Conservation (phyloP, 1,140 invertebrate species). For the Drosophila parabipectinata region DNA sequence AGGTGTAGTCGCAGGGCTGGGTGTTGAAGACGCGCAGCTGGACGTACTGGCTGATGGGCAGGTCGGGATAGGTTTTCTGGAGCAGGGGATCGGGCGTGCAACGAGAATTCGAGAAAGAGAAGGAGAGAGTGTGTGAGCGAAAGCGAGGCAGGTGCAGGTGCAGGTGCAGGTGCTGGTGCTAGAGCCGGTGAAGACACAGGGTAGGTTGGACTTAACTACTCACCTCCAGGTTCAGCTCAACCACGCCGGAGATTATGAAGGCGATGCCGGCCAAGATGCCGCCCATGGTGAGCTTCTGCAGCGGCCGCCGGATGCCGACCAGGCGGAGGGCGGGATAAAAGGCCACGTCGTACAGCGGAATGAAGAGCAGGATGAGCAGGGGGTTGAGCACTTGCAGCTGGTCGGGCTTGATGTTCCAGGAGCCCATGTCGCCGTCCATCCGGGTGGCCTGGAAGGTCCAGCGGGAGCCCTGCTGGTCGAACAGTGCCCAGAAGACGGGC, state of each 20-base stretch:
- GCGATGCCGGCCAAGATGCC: slow-evolving; percentile 92
- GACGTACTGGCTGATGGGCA: slow-evolving; percentile 86
- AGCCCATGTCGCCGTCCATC: slow-evolving; percentile 93
- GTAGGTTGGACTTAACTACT: slow-evolving; percentile 25
- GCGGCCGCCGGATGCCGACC: slow-evolving; percentile 84
- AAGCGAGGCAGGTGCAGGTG: slow-evolving; percentile 9
- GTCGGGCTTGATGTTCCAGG: slow-evolving; percentile 89
- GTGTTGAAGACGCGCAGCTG: slow-evolving; percentile 91
- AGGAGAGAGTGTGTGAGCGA: slow-evolving; percentile 5
- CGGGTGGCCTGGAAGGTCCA: slow-evolving; percentile 97
- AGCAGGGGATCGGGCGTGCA: slow-evolving; percentile 41
- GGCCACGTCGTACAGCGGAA: slow-evolving; percentile 91
- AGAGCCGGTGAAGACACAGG: neutral
- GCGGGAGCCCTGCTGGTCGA: slow-evolving; percentile 93
- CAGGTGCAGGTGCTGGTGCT: slow-evolving; percentile 16
- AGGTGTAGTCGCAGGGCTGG: slow-evolving; percentile 83
- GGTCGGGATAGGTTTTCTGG: slow-evolving; percentile 87
- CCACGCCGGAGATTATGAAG: slow-evolving; percentile 94
- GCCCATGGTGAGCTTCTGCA: slow-evolving; percentile 88
- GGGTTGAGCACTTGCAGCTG: slow-evolving; percentile 93
- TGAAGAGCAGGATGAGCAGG: slow-evolving; percentile 90
- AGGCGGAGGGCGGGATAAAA: slow-evolving; percentile 88
- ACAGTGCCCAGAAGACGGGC: slow-evolving; percentile 93
- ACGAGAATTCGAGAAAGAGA: slow-evolving; percentile 44
- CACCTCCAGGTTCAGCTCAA: slow-evolving; percentile 91